phyloP scores from a whole-genome alignment of 2,797 vertebrate genomes.

The Erpetoichthys calabaricus region DNA sequence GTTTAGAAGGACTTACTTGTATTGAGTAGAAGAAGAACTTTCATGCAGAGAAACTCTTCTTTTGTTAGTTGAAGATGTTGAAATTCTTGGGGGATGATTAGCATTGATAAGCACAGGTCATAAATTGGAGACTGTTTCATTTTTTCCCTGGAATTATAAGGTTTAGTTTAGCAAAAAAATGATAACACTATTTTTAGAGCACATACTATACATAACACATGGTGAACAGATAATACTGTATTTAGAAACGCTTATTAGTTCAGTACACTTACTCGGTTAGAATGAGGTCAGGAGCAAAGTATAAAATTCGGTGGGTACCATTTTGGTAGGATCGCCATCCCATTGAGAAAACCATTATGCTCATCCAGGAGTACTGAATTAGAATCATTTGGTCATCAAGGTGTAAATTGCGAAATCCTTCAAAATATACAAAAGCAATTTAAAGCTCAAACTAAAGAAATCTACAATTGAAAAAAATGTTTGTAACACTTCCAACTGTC shows the following conservation, averaged over 20 bases:
- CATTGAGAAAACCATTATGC: conserved; percentile 86
- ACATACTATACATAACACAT: neutral
- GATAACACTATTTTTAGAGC: neutral
- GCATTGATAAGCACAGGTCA: conserved; percentile 82
- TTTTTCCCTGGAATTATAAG: conserved; percentile 55
- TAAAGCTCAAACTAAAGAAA: too few species aligned
- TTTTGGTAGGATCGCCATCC: conserved; percentile 95
- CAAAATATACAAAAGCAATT: conserved; percentile 20
- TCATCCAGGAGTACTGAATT: conserved; percentile 99
- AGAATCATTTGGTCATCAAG: conserved; percentile 95
- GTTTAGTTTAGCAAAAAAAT: conserved; percentile 1
- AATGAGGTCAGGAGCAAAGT: conserved; percentile 90
- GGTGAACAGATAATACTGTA: too few species aligned
- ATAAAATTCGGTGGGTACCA: conserved; percentile 79
- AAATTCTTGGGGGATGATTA: conserved; percentile 91
- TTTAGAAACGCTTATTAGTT: too few species aligned
- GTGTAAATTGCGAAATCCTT: conserved; percentile 89
- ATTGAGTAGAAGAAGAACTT: conserved; percentile 83
- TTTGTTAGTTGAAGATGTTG: conserved; percentile 78
- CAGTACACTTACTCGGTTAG: conserved; percentile 78
- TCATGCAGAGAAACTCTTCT: conserved; percentile 96
- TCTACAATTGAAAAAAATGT: too few species aligned
- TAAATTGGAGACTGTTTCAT: conserved; percentile 87
- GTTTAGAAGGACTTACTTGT: conserved; percentile 58
- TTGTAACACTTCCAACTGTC: too few species aligned